These are phyloP conservation scores for Phoenoteleia sp. DNA, from an alignment of 2,888 invertebrate genomes.

Conservation along the genomic window DNA sequence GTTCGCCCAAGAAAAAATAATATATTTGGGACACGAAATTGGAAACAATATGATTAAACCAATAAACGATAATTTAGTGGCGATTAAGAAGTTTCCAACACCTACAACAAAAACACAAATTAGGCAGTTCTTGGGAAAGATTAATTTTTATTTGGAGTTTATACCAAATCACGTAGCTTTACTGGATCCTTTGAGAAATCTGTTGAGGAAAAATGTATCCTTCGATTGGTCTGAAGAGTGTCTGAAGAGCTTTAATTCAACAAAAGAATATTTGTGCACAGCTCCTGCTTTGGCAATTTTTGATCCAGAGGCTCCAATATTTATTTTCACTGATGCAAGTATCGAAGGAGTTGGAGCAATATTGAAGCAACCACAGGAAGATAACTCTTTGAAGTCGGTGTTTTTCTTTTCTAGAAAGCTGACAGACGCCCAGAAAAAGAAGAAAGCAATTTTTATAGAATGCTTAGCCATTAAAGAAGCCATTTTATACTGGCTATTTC, in stretches of 20 bases:
- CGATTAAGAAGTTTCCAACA: constrained; percentile 55
- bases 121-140: constrained; percentile 74
- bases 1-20: constrained; percentile 60
- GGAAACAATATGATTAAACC: constrained; percentile 68
- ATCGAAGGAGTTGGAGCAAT: constrained; percentile 67
- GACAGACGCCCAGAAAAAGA: constrained; percentile 66
- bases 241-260: constrained; percentile 34
- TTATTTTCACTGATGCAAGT: constrained; percentile 71
- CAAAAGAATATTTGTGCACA: constrained; percentile 72
- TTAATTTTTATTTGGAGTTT: constrained; percentile 73
- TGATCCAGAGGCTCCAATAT: constrained; percentile 56
- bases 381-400: constrained; percentile 63
- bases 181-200: constrained; percentile 70
- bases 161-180: constrained; percentile 52
- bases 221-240: constrained; percentile 5
- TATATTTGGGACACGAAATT: constrained; percentile 64
- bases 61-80: constrained; percentile 63
- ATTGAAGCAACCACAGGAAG: constrained; percentile 70
- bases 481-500: constrained; percentile 73
- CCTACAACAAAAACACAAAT: constrained; percentile 64
- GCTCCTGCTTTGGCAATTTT: constrained; percentile 71
- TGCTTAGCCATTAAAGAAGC: constrained; percentile 74
- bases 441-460: constrained; percentile 74
- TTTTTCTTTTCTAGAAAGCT: constrained; percentile 69
- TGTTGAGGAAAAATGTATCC: constrained; percentile 73